Percentiles rank a stretch among this genome's conserved stretches.
These are phyloP conservation scores for Hydrophis major DNA, from an alignment of 2,797 vertebrate species.

Conservation along the genomic window DNA sequence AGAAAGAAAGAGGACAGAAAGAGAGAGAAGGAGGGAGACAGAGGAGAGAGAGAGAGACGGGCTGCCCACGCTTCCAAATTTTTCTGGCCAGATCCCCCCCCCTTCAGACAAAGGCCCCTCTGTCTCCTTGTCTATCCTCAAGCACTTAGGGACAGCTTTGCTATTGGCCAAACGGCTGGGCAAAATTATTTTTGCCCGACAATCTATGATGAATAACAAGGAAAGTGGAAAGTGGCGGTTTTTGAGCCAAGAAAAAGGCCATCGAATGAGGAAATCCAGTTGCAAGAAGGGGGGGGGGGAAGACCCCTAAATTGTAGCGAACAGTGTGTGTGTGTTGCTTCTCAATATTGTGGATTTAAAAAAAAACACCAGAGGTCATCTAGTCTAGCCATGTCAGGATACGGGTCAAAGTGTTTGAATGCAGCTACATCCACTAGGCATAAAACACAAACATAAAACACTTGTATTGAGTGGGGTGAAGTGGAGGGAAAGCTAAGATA, in stretches of 20 bases:
- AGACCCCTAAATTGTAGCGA: neutral
- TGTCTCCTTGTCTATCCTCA: conserved; percentile 44
- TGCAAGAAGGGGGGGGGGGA: neutral
- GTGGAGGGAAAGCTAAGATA: neutral
- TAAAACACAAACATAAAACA: neutral
- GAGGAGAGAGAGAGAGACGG: conserved; percentile 11
- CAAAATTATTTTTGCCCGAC: conserved; percentile 54
- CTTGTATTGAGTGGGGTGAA: neutral
- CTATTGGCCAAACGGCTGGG: conserved; percentile 33
- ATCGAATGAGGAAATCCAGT: neutral
- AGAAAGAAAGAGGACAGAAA: no score
- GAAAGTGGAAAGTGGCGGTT: conserved; percentile 46
- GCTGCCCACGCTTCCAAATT: conserved; percentile 48
- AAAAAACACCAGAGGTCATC: neutral
- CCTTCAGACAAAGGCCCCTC: conserved; percentile 53
- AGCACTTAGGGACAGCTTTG: conserved; percentile 12
- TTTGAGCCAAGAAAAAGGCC: conserved; percentile 30
- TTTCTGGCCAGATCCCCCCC: neutral
- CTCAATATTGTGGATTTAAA: neutral
- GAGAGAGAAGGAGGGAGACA: neutral
- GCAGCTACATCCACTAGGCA: neutral
- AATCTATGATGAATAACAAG: conserved; percentile 66
- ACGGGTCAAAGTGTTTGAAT: neutral
- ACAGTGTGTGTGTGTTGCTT: neutral
- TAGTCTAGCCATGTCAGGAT: neutral